Base-by-base conservation (phyloP, 2,797 vertebrate genomes). In the Lithobates sylvaticus region DNA sequence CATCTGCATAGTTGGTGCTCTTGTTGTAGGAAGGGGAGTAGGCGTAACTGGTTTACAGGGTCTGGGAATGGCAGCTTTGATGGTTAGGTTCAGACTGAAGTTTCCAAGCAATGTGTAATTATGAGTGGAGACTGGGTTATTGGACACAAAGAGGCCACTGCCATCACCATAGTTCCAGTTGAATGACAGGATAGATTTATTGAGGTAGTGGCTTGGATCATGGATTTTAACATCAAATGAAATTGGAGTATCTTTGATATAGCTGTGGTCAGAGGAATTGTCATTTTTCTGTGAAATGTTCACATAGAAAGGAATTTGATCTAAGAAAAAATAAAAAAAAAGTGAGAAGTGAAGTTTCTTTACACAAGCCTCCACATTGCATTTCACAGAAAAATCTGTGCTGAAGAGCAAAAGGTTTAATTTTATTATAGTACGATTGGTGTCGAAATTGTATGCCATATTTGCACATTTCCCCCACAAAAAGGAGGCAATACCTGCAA, bases 151-250 rank as follows among this genome's bases (percentile, higher is more conserved):
- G 12, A 91, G 89, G 1, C 94, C 92, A 0, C 89, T 95, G 64
- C 97, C 97, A 21, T 99, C 98, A 36, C 93, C 94, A 0, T 98
- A 99, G 88, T 96, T 94, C 98, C 98, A 99, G 81, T 95, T 95
- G 91, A 96, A 99, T 89, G 95, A 92, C 50, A 99, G 90, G 39
- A 92, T 89, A 0, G 98, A 97, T 0, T 92, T 92, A 72, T 96
- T 97, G 70, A 99, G 95, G 84, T 98, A 99, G 82, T 94, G 84
- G 64, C 97, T 97, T 87, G 98, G 98, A 88, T 99, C 98, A 0
- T 99, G 97, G 64, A 99, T 88, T 83, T 92, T 91, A 77, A 96
- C 96, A 3, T 92, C 90, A 83, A 98, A 98, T 4, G 91, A 89
- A 36, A 99, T 93, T 16, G 97, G 96, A 2, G 95, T 93, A 29